phyloP scores from a whole-genome alignment of 2,113 vertebrate species.

The Fulica atra region DNA sequence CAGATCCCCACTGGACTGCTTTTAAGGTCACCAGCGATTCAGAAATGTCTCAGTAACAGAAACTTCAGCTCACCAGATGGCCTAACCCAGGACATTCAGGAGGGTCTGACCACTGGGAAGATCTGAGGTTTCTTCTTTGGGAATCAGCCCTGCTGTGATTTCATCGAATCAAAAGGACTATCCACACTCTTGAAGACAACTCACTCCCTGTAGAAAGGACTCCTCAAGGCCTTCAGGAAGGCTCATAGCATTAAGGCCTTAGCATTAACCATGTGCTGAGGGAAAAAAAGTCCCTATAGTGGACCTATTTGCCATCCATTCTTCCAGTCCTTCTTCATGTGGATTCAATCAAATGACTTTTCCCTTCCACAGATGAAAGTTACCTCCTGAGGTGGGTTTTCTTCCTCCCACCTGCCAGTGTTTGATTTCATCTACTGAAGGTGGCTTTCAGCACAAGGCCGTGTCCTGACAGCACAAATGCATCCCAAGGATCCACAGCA shows the following conservation, averaged over 20 bases:
- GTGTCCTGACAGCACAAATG: not conserved
- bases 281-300: not conserved
- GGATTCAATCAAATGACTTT: not conserved
- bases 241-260: not conserved
- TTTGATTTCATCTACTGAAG: not conserved
- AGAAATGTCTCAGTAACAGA: not conserved
- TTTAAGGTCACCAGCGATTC: not conserved
- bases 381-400: not conserved
- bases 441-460: not conserved
- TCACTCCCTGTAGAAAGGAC: not conserved
- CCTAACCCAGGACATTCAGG: accelerated
- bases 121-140: not conserved
- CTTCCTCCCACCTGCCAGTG: not conserved
- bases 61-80: not conserved
- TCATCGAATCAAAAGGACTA: not conserved
- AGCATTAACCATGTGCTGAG: accelerated
- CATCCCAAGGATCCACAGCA: not conserved
- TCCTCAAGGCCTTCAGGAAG: not conserved
- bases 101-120: not conserved
- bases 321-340: not conserved
- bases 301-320: not conserved
- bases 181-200: not conserved
- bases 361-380: not conserved
- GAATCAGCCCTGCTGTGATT: not conserved
- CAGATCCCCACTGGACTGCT: not conserved